Evolutionary conservation across 2,888 invertebrate species (phyloP).

Genomic region (Serripes groenlandicus): DNA sequence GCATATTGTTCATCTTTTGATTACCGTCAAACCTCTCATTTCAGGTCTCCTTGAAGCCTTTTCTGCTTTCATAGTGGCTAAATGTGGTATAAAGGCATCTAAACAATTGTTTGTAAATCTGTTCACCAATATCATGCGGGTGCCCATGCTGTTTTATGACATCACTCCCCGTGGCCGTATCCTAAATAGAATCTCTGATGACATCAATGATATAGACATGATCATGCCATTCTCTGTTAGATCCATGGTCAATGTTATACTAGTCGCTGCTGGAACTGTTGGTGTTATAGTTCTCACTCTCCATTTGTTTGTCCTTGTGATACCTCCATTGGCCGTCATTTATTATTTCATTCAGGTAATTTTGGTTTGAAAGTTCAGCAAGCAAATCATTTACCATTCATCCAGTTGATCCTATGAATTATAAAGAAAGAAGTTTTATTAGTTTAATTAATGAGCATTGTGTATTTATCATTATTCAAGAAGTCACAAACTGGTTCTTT

Average conservation of each 20-base stretch:
- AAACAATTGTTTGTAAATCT: slow-evolving; percentile 82
- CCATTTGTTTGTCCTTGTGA: slow-evolving; percentile 71
- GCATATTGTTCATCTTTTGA: no score
- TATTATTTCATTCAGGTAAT: slow-evolving; percentile 82
- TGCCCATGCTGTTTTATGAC: slow-evolving; percentile 78
- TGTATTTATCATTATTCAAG: no score
- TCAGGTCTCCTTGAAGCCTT: slow-evolving; percentile 78
- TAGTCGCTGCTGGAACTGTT: slow-evolving; percentile 68
- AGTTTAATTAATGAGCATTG: background rate
- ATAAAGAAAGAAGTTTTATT: background rate
- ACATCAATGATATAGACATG: slow-evolving; percentile 81
- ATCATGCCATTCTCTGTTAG: slow-evolving; percentile 82
- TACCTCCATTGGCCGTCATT: slow-evolving; percentile 74
- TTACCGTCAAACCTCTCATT: no score
- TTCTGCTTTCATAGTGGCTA: slow-evolving; percentile 80
- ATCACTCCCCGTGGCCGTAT: slow-evolving; percentile 86
- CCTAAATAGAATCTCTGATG: slow-evolving; percentile 85
- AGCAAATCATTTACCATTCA: no score
- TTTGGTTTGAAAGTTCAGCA: no score
- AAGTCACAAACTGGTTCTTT: no score
- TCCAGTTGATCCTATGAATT: no score
- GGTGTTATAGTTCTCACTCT: slow-evolving; percentile 74
- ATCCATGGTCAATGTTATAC: slow-evolving; percentile 81
- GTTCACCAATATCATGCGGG: slow-evolving; percentile 82
- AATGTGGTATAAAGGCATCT: slow-evolving; percentile 86